Percentiles rank a stretch among this genome's conserved stretches.
phyloP scores from a whole-genome alignment of 2,113 vertebrate species.

The Cephalopterus ornatus region DNA sequence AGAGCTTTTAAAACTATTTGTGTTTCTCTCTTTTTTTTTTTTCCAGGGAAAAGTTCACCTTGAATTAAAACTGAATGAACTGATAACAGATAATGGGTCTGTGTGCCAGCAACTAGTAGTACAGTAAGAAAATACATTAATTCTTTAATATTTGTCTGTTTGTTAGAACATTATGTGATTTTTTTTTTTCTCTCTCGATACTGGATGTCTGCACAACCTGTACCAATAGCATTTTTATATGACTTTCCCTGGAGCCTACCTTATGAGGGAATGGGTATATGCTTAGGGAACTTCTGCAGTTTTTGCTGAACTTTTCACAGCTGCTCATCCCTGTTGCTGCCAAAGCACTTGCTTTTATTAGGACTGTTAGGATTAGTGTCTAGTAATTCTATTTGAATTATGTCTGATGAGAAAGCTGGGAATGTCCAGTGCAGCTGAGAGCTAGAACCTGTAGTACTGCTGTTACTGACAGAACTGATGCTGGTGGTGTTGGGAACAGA shows the following conservation, averaged over 20 bases:
- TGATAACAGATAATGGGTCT: constrained; percentile 95
- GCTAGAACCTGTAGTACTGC: background rate
- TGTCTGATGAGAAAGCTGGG: background rate
- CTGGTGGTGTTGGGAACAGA: background rate
- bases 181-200: background rate
- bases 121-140: constrained; percentile 79
- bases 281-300: background rate
- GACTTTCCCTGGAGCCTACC: background rate
- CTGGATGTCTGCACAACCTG: background rate
- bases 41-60: constrained; percentile 95
- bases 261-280: background rate
- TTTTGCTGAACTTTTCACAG: background rate
- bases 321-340: background rate
- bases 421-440: background rate
- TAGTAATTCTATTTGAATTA: background rate
- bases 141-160: background rate
- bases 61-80: constrained; percentile 93
- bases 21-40: background rate
- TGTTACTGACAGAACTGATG: background rate
- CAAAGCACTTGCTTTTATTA: background rate
- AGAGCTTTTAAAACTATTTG: background rate
- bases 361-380: background rate
- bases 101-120: constrained; percentile 91
- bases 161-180: background rate
- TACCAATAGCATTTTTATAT: background rate